A percentile compares a stretch with the other conserved stretches of the same genome.
phyloP scores from a whole-genome alignment of 2,888 invertebrate species.

The Eupithecia insigniata region DNA sequence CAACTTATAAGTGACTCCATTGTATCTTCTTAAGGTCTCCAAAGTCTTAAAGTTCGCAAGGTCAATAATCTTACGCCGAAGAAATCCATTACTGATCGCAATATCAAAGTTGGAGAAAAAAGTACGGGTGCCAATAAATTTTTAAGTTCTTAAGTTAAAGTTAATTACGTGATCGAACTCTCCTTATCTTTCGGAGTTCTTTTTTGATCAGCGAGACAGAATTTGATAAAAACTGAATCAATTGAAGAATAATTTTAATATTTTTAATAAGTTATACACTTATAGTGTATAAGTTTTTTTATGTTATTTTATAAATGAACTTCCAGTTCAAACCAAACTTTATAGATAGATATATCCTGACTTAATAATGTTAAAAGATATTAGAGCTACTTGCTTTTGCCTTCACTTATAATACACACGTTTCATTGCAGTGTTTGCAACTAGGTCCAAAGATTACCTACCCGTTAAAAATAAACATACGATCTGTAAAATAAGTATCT shows the following conservation, averaged over 20 bases:
- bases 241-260: too few species aligned
- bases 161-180: slow-evolving; percentile 1
- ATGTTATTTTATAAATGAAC: too few species aligned
- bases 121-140: background rate
- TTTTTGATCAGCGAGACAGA: background rate
- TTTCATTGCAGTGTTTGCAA: too few species aligned
- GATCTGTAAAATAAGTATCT: background rate
- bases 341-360: too few species aligned
- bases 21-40: background rate
- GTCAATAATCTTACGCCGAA: background rate
- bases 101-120: background rate
- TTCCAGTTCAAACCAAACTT: too few species aligned
- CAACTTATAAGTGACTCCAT: background rate
- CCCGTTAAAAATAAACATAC: too few species aligned
- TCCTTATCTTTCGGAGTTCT: background rate
- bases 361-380: too few species aligned
- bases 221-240: background rate
- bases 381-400: too few species aligned
- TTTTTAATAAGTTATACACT: too few species aligned
- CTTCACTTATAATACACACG: too few species aligned
- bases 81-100: background rate
- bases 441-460: background rate
- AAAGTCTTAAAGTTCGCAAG: background rate
- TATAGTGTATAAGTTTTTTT: too few species aligned
- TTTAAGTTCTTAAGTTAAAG: background rate